Evolutionary conservation across 2,113 vertebrate species (phyloP).

Genomic region (Clarias batrachus): DNA sequence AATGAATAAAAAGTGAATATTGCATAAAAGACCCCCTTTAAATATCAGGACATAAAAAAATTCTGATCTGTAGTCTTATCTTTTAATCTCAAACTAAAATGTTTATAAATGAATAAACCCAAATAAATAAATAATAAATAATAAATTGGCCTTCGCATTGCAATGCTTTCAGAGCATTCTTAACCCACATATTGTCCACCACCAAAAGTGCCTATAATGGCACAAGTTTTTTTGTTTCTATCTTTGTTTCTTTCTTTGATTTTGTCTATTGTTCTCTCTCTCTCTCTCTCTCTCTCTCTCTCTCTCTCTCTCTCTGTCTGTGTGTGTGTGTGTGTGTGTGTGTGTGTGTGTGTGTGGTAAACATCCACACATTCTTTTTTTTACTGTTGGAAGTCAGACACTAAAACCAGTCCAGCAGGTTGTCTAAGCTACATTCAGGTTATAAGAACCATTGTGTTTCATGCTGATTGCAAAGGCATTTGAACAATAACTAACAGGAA

Average conservation of each 20-base stretch:
- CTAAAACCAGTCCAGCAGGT: slow-evolving; percentile 40
- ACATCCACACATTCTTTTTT: not conserved
- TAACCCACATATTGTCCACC: not conserved
- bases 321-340: too few relatives aligned
- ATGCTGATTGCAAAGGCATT: not conserved
- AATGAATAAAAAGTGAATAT: too few relatives aligned
- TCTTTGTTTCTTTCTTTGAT: not conserved
- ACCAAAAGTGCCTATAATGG: not conserved
- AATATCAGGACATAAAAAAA: not conserved
- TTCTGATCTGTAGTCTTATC: not conserved
- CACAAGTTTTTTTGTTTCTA: not conserved
- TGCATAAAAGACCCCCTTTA: not conserved
- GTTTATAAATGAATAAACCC: not conserved
- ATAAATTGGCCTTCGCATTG: not conserved
- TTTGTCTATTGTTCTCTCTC: not conserved
- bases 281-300: not conserved
- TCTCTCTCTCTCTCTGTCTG: not conserved
- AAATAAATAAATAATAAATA: not conserved
- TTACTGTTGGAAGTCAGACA: not conserved
- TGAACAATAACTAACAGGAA: slow-evolving; percentile 18
- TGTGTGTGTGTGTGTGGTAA: not conserved
- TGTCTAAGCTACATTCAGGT: slow-evolving; percentile 28
- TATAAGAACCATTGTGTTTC: slow-evolving; percentile 26
- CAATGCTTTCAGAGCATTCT: not conserved
- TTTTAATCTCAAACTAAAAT: not conserved